Base-by-base conservation (phyloP, 2,888 invertebrate species). In the Limnephilus rhombicus region DNA sequence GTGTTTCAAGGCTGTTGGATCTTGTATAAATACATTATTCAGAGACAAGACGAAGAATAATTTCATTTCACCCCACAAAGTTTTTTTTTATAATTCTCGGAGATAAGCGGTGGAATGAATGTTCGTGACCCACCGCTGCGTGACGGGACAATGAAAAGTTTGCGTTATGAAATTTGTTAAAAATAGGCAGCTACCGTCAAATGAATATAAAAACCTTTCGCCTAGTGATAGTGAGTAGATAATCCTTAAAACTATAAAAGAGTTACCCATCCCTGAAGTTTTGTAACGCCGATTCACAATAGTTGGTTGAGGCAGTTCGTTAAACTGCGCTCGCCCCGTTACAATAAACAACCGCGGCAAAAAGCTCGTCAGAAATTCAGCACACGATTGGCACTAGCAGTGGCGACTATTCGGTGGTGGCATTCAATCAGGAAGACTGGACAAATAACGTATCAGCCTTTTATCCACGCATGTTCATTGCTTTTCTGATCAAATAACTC, bases 1-100 rank as follows among this genome's bases (percentile, higher is more conserved):
- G 90, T 91, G 87, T 91, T 87, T 81, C 87, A 49, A 91, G 91
- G 90, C 85, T 68, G 90, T 31, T 85, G 53, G 85, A 90, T 90
- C 90, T 90, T 85, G 85, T 85, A 37, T 85, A 90, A 90, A 90
- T 90, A 90, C 90, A 90, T 90, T 90, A 90, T 90, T 90, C 90
- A 90, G 90, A 85, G 90, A 90, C 90, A 85, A 85, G 90, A 68
- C 85, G 85, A 90, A 90, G 85, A 90, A 90, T 90, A 90, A 90
- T 90, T 90, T 68, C 90, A 90, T 82, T 90, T 82, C 45, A 41
- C 29, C 90, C 81, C 53, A n/a, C 88, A 31, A 80, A 90, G 29
- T 37, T 90, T 90, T 81, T 89, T 89, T 80, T 81, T n/a, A 37
- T 80, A 80, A 37, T 41, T 90, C 82, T 34, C 49, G n/a, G 31